Evolutionary conservation across 2,797 vertebrate species (phyloP), one percentile per base, ranked within the genome.

Genomic region (Helicolenus hilgendorfi): DNA sequence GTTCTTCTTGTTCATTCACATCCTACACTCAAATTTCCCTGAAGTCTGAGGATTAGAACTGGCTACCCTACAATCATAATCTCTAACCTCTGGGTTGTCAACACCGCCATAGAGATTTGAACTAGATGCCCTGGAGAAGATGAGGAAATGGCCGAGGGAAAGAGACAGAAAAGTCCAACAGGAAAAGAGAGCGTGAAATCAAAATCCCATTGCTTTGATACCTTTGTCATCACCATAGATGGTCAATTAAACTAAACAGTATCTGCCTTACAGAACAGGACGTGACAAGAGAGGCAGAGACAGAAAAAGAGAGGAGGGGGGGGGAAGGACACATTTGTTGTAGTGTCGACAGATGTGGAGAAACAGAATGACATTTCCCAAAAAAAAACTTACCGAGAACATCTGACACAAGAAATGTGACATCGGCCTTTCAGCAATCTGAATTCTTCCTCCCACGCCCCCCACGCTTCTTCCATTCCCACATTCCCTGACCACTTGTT

Each of bases 201-300:
- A 78, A 90, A 96, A 91, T 95, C 88, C 80, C 62, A 64, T 73
- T 80, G 81, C 94, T 97, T 96, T 97, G 96, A 97, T 96, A 86
- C 79, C 69, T 88, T 88, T 93, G 91, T 96, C 95, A 94, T 95
- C 95, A 86, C 89, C 88, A 73, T 91, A 89, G 94, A 94, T 92
- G 92, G 83, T 90, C 86, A 85, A 89, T 95, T 94, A 95, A 92
- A 88, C 92, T 82, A 94, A 96, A 96, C 93, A 92, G 86, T 86
- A 86, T 91, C 89, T 94, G 88, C 56, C 79, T 77, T 58, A 56
- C 69, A 86, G 78, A 84, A 81, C 60, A 85, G 36, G 83, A 88
- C 71, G 78, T 35, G 86, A 84, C 65, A 81, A 60, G 71, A 63
- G 53, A 79, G 72, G 31, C 22, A 2, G 53, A 69, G 68, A 60